Evolutionary conservation across 2,113 vertebrate genomes (phyloP).

Genomic region (Typhlomys cinereus): DNA sequence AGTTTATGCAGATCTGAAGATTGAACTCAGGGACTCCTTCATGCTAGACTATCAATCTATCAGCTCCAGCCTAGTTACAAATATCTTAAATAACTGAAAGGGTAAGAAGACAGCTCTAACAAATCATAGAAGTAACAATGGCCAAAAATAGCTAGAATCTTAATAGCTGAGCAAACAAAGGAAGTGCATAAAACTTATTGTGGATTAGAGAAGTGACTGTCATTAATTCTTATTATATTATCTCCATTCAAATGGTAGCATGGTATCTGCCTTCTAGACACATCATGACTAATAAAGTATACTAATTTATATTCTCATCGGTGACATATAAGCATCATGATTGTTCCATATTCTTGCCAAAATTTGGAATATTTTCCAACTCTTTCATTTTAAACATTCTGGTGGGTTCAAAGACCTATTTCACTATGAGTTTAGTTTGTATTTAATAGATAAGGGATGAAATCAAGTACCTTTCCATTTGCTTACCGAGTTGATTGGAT

Average conservation of each 20-base stretch:
- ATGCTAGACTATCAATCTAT: too few species aligned
- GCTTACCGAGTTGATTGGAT: background rate
- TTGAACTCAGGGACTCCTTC: background rate
- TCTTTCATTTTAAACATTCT: conserved; percentile 9
- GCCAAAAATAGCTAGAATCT: background rate
- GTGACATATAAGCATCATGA: background rate
- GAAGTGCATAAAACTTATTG: conserved; percentile 8
- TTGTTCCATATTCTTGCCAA: background rate
- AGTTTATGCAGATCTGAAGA: background rate
- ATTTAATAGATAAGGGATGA: background rate
- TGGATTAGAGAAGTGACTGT: background rate
- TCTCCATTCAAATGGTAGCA: background rate
- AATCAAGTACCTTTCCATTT: background rate
- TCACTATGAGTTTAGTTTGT: background rate
- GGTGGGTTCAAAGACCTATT: background rate
- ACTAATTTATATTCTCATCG: background rate
- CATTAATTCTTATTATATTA: background rate
- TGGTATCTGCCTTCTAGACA: background rate
- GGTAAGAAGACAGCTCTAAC: background rate
- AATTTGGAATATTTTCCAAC: conserved; percentile 26
- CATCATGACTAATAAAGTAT: background rate
- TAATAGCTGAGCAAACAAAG: background rate
- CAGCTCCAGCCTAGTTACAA: background rate
- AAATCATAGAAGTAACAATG: background rate
- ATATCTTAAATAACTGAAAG: background rate